phyloP scores from a whole-genome alignment of 2,888 invertebrate species.

The Oscheius sp. region DNA sequence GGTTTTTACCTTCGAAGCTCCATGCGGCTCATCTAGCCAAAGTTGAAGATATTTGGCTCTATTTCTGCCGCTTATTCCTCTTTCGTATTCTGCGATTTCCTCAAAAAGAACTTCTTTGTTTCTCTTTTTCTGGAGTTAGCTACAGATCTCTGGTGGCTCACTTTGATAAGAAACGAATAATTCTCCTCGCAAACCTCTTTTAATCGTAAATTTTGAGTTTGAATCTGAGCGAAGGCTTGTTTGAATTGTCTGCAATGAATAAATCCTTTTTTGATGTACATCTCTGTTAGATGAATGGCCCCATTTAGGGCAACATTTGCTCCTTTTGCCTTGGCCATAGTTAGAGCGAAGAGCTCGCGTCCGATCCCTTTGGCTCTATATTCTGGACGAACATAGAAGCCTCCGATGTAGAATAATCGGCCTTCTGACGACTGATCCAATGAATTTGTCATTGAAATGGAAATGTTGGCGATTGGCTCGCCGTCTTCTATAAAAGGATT shows the following conservation, averaged over 20 bases:
- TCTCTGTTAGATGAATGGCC: not conserved
- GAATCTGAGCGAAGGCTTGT: not conserved
- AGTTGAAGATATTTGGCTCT: not conserved
- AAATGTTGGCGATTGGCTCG: not conserved
- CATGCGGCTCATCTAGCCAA: not conserved
- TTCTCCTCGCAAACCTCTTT: too few species aligned
- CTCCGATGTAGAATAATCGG: slow-evolving; percentile 1
- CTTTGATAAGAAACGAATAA: too few species aligned
- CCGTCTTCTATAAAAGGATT: not conserved
- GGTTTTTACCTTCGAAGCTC: not conserved
- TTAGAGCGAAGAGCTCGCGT: not conserved
- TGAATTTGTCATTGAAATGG: not conserved
- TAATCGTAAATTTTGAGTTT: too few species aligned
- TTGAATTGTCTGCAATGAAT: not conserved
- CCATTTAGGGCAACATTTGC: not conserved
- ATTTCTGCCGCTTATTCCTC: not conserved
- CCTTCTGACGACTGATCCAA: not conserved
- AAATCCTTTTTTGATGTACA: not conserved
- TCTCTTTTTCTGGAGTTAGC: too few species aligned
- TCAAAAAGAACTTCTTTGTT: not conserved
- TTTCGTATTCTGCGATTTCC: not conserved
- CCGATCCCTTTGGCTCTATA: not conserved
- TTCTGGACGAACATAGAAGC: slow-evolving; percentile 3
- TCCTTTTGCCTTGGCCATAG: not conserved
- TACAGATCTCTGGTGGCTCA: too few species aligned